Evolutionary conservation across 2,797 vertebrate species (phyloP).

Genomic region (Gephyroberyx darwinii): DNA sequence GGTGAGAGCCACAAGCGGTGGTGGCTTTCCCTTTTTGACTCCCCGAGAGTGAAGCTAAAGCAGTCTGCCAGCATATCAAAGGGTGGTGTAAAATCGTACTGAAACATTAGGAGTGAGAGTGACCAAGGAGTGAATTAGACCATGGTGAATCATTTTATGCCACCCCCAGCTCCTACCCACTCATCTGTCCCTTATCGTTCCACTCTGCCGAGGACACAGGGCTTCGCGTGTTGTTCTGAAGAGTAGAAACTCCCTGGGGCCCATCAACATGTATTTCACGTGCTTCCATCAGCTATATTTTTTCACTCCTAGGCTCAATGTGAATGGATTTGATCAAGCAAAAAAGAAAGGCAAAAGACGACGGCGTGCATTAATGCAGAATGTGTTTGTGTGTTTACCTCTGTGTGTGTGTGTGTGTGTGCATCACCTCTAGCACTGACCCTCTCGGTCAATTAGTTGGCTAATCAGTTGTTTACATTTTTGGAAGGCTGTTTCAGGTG

Average conservation of each 20-base stretch:
- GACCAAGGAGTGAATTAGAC: slow-evolving; percentile 66
- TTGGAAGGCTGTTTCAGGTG: too few species aligned
- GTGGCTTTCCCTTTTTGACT: slow-evolving; percentile 46
- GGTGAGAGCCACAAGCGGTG: slow-evolving; percentile 20
- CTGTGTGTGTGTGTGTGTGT: not conserved
- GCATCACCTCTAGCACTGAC: too few species aligned
- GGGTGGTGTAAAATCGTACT: slow-evolving; percentile 60
- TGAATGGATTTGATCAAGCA: slow-evolving; percentile 52
- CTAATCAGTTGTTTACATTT: too few species aligned
- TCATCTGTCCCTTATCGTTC: slow-evolving; percentile 67
- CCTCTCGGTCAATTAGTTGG: too few species aligned
- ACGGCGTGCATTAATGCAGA: slow-evolving; percentile 2
- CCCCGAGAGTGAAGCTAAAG: slow-evolving; percentile 29
- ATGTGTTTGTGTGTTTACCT: not conserved
- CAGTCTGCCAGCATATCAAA: slow-evolving; percentile 55
- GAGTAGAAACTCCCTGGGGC: slow-evolving; percentile 42
- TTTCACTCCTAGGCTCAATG: slow-evolving; percentile 38
- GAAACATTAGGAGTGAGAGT: slow-evolving; percentile 63
- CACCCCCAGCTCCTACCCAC: slow-evolving; percentile 63
- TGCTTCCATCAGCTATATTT: slow-evolving; percentile 58
- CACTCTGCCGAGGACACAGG: slow-evolving; percentile 37
- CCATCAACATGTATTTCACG: slow-evolving; percentile 63
- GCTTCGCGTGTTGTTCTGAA: slow-evolving; percentile 50
- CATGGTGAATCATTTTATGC: slow-evolving; percentile 61
- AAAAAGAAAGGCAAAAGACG: slow-evolving; percentile 26